Conservation (phyloP, 2,888 invertebrate species). For the Nephrotoma appendiculata region DNA sequence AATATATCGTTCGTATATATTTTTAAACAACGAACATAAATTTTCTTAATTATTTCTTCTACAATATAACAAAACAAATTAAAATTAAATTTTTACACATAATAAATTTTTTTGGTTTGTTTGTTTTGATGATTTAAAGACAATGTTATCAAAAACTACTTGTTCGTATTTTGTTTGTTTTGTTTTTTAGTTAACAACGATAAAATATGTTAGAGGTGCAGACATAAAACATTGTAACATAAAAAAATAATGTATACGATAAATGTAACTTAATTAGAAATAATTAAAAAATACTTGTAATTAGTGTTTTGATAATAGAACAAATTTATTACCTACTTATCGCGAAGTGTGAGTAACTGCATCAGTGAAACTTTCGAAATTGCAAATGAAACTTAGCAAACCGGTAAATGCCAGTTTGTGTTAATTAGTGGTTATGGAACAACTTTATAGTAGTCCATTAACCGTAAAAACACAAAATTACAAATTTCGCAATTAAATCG, state of each 20-base stretch:
- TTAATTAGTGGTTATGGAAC: no score
- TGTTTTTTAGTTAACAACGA: not conserved
- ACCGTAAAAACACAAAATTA: no score
- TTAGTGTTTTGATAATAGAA: not conserved
- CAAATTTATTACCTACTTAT: not conserved
- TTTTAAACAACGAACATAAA: not conserved
- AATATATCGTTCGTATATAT: not conserved
- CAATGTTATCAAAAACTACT: not conserved
- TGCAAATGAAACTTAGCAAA: no score
- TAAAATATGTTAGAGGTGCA: not conserved
- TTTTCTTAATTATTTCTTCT: not conserved
- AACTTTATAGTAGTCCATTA: no score
- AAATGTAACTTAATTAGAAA: not conserved
- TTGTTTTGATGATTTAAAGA: not conserved
- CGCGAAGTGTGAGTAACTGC: no score
- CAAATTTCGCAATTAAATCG: no score
- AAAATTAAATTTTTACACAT: not conserved
- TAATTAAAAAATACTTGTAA: not conserved
- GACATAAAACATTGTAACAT: not conserved
- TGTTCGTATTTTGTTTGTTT: not conserved
- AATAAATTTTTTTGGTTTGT: not conserved
- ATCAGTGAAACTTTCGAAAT: no score
- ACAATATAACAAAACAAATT: not conserved
- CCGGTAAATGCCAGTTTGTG: no score
- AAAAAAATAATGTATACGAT: not conserved